Evolutionary conservation across 2,888 invertebrate species (phyloP).

Genomic region (Chalcosyrphus nemorum): DNA sequence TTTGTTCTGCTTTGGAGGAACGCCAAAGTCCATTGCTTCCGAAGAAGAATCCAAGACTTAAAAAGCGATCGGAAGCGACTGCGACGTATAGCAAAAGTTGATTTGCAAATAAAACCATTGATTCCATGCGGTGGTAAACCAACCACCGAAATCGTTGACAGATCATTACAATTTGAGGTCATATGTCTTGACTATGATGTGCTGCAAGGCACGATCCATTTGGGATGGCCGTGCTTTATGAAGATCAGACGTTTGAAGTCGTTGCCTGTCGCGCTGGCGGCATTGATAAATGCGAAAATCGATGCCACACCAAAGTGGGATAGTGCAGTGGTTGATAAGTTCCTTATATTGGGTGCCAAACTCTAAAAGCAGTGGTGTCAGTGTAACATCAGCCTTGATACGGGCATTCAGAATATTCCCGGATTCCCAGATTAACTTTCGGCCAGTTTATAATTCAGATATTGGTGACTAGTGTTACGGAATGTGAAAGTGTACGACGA

Average conservation of each 20-base stretch:
- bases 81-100: conserved; percentile 76
- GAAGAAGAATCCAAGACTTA: conserved; percentile 76
- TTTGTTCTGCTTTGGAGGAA: conserved; percentile 80
- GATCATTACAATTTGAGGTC: conserved; percentile 77
- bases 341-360: conserved; percentile 79
- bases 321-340: conserved; percentile 76
- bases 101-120: conserved; percentile 77
- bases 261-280: conserved; percentile 77
- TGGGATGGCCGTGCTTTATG: conserved; percentile 77
- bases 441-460: conserved; percentile 78
- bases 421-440: conserved; percentile 76
- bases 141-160: conserved; percentile 75
- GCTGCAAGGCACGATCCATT: conserved; percentile 76
- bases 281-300: conserved; percentile 79
- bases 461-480: conserved; percentile 59
- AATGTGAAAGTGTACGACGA: conserved; percentile 79
- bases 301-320: conserved; percentile 80
- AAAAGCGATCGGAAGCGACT: conserved; percentile 74
- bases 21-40: conserved; percentile 78
- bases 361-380: conserved; percentile 78
- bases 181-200: conserved; percentile 78
- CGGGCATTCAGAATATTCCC: conserved; percentile 78
- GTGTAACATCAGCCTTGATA: conserved; percentile 74
- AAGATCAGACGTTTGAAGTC: conserved; percentile 78
- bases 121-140: conserved; percentile 76